Conservation (phyloP, 1,140 invertebrate genomes). For the Hyphantria cunea region DNA sequence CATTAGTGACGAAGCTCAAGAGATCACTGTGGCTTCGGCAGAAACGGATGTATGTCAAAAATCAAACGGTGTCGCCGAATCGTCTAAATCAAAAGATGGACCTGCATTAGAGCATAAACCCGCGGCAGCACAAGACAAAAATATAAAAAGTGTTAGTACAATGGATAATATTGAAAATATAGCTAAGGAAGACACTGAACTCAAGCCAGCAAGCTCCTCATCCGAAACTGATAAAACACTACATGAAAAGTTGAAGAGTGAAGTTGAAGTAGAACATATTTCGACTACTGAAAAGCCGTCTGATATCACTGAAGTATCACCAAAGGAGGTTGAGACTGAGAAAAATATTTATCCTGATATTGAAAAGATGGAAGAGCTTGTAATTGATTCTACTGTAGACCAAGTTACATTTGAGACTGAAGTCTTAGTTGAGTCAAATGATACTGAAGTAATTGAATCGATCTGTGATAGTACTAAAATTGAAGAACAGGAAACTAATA, state of each 20-base stretch:
- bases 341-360: constrained; percentile 35
- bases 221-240: too few relatives aligned
- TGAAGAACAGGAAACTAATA: constrained; percentile 45
- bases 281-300: too few relatives aligned
- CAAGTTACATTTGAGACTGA: constrained; percentile 66
- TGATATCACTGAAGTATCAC: too few relatives aligned
- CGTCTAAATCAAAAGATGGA: constrained; percentile 12
- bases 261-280: too few relatives aligned
- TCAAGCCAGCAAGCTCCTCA: not conserved
- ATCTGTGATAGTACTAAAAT: constrained; percentile 36
- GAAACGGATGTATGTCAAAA: constrained; percentile 59
- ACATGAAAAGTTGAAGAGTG: too few relatives aligned
- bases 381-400: constrained; percentile 42
- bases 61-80: constrained; percentile 61
- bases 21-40: constrained; percentile 36
- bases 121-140: too few relatives aligned
- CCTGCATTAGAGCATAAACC: not conserved
- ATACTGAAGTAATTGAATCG: constrained; percentile 51
- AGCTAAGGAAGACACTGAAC: not conserved
- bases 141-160: too few relatives aligned
- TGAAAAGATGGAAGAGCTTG: constrained; percentile 34
- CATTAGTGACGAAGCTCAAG: constrained; percentile 31
- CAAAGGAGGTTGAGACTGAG: not conserved
- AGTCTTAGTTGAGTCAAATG: constrained; percentile 64
- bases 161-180: too few relatives aligned